Evolutionary conservation across 2,113 vertebrate genomes (phyloP).

Genomic region (Spea multiplicata): DNA sequence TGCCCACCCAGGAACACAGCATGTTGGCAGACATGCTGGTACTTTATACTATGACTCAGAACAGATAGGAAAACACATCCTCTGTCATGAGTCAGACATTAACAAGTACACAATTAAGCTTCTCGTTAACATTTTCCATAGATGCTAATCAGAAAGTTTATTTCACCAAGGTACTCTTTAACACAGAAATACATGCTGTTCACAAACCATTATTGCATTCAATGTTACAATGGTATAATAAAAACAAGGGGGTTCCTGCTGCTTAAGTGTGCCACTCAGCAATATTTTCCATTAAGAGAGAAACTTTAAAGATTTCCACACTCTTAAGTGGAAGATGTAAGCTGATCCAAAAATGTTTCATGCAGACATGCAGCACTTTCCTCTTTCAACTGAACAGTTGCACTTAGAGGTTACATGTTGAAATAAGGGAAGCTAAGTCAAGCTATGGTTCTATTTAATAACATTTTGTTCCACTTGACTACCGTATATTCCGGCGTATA

Average conservation of each 20-base stretch:
- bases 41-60: constrained; percentile 35
- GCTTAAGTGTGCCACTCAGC: constrained; percentile 23
- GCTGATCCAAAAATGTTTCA: too few relatives aligned
- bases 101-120: constrained; percentile 40
- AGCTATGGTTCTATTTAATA: too few relatives aligned
- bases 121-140: constrained; percentile 36
- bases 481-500: too few relatives aligned
- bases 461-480: too few relatives aligned
- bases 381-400: too few relatives aligned
- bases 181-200: constrained; percentile 25
- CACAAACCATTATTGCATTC: constrained; percentile 34
- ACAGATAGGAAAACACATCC: constrained; percentile 33
- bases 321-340: too few relatives aligned
- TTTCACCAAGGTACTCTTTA: constrained; percentile 37
- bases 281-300: constrained; percentile 21
- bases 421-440: too few relatives aligned
- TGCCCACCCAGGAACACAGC: constrained; percentile 30
- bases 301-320: neutral
- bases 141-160: constrained; percentile 28
- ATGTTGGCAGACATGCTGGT: constrained; percentile 15
- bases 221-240: constrained; percentile 35
- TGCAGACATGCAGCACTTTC: too few relatives aligned
- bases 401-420: too few relatives aligned
- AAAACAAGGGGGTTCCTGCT: constrained; percentile 28
- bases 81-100: constrained; percentile 40